phyloP scores from a whole-genome alignment of 2,888 invertebrate genomes.

The Beris morrisii region DNA sequence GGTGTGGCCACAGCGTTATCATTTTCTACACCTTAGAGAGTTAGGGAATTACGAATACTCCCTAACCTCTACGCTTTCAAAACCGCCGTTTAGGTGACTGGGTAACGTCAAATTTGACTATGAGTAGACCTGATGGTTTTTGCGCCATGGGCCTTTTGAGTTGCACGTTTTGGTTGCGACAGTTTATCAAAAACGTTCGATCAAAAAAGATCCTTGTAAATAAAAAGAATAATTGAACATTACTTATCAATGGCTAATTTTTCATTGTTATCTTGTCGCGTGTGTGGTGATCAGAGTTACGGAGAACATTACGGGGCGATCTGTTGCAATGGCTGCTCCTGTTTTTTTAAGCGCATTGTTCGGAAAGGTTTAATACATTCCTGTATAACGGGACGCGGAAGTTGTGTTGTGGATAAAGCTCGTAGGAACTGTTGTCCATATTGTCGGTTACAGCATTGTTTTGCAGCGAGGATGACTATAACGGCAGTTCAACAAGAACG shows the following conservation, averaged over 20 bases:
- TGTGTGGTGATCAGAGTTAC: slow-evolving; percentile 81
- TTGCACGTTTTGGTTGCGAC: no score
- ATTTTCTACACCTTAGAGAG: no score
- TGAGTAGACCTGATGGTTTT: no score
- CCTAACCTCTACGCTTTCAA: no score
- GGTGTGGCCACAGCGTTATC: no score
- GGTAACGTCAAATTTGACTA: no score
- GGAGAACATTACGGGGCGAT: slow-evolving; percentile 84
- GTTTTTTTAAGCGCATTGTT: slow-evolving; percentile 85
- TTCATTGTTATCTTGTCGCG: slow-evolving; percentile 61
- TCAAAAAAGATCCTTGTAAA: no score
- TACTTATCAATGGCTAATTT: slow-evolving; percentile 10
- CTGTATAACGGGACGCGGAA: slow-evolving; percentile 76
- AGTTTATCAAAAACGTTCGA: no score
- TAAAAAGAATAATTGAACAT: no score
- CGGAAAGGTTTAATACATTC: slow-evolving; percentile 71
- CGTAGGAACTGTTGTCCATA: slow-evolving; percentile 86
- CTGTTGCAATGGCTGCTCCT: slow-evolving; percentile 87
- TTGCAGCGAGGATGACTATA: slow-evolving; percentile 76
- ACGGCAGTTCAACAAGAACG: slow-evolving; percentile 83
- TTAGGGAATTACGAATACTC: no score
- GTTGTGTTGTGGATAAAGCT: slow-evolving; percentile 77
- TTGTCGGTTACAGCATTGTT: slow-evolving; percentile 78
- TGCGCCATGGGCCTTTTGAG: no score
- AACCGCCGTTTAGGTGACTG: no score